phyloP scores from a whole-genome alignment of 2,113 vertebrate genomes.

The Cercocebus atys region DNA sequence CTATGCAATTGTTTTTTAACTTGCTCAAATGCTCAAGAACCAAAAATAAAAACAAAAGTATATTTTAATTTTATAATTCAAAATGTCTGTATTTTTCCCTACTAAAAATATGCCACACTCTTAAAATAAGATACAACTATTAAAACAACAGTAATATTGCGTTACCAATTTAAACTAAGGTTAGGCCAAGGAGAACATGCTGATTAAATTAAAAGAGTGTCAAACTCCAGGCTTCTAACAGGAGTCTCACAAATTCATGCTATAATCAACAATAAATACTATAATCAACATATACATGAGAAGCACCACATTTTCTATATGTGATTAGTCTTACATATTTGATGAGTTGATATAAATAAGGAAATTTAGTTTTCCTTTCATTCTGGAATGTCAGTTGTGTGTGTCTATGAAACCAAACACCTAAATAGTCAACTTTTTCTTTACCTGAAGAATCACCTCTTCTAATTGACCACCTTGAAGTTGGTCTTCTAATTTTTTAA shows the following conservation, averaged over 20 bases:
- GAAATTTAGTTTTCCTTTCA: background rate
- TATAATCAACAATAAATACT: slow-evolving; percentile 23
- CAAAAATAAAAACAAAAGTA: background rate
- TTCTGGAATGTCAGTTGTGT: background rate
- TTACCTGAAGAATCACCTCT: slow-evolving; percentile 96
- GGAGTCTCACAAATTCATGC: slow-evolving; percentile 16
- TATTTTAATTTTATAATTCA: background rate
- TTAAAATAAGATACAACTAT: background rate
- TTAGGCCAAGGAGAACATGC: background rate
- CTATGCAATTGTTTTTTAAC: background rate
- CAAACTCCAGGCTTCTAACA: background rate
- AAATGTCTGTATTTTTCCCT: background rate
- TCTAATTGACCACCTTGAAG: slow-evolving; percentile 94
- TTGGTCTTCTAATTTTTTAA: slow-evolving; percentile 90
- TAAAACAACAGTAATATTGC: background rate
- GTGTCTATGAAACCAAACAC: background rate
- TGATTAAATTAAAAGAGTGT: slow-evolving; percentile 15
- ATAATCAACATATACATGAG: background rate
- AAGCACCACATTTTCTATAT: background rate
- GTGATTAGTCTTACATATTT: background rate
- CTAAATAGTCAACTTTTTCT: slow-evolving; percentile 14
- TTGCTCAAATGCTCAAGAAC: background rate
- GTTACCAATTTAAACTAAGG: background rate
- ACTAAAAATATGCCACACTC: background rate
- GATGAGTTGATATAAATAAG: background rate